These are phyloP conservation scores for Heterocephalus glaber DNA, from an alignment of 2,113 vertebrate species.

Conservation along the genomic window DNA sequence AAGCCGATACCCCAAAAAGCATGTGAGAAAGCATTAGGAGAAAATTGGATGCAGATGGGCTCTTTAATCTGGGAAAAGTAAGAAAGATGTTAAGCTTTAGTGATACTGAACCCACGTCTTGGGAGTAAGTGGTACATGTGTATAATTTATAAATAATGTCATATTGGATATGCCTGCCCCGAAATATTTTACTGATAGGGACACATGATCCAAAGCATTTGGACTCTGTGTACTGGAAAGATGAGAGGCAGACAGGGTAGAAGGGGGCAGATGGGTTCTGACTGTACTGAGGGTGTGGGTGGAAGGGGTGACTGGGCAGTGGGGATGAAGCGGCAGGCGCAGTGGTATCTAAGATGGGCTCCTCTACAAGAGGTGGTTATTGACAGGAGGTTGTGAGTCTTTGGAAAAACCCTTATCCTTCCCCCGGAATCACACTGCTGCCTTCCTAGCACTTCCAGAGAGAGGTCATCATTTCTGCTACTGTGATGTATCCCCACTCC, in stretches of 20 bases:
- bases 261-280: neutral
- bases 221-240: neutral
- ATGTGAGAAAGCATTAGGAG: neutral
- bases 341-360: neutral
- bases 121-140: neutral
- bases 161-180: neutral
- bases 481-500: no score
- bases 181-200: conserved; percentile 53
- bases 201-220: neutral
- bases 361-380: neutral
- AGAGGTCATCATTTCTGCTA: neutral
- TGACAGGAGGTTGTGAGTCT: neutral
- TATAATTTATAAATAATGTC: conserved; percentile 40
- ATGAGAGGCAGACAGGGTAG: neutral
- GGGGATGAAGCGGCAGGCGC: neutral
- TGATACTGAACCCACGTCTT: conserved; percentile 8
- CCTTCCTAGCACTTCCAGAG: neutral
- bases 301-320: no score
- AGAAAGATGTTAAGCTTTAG: neutral
- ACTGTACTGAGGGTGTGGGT: neutral
- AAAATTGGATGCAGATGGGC: conserved; percentile 17
- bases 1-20: neutral
- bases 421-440: neutral
- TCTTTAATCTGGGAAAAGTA: neutral
- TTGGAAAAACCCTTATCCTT: neutral